Conservation (phyloP, 2,113 vertebrate genomes). For the Bujurquina vittata region DNA sequence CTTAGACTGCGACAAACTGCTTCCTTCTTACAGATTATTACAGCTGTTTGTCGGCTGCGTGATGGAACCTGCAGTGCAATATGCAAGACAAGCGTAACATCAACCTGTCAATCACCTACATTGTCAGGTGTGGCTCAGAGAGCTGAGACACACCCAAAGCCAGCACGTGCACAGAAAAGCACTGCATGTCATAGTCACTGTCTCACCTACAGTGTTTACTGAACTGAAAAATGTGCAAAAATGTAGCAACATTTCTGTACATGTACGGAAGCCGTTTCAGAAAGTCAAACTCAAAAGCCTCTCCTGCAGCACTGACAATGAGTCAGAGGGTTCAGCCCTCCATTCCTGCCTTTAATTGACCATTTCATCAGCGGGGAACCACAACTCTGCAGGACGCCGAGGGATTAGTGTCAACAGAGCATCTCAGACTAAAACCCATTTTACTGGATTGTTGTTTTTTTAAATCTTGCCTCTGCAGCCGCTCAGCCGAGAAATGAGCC, state of each 20-base stretch:
- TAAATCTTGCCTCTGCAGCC: not conserved
- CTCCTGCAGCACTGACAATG: not conserved
- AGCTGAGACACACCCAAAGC: not conserved
- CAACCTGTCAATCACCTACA: not conserved
- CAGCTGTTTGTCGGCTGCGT: constrained; percentile 3
- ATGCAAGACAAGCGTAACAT: rapidly evolving
- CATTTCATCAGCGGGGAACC: constrained; percentile 21
- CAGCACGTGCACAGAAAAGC: rapidly evolving
- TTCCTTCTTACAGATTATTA: constrained; percentile 15
- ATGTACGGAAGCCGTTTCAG: too few relatives aligned
- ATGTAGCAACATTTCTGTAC: too few relatives aligned
- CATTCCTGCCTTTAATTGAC: constrained; percentile 48
- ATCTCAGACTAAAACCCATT: not conserved
- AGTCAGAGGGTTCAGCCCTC: not conserved
- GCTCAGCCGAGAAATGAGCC: constrained; percentile 6
- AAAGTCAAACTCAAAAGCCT: too few relatives aligned
- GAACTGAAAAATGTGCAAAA: too few relatives aligned
- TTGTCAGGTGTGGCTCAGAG: not conserved
- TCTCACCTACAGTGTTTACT: not conserved
- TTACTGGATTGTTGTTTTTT: not conserved
- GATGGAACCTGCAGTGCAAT: not conserved
- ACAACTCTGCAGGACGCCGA: not conserved
- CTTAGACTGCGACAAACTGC: too few relatives aligned
- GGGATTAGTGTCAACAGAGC: constrained; percentile 56
- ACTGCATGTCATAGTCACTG: not conserved